Percentiles rank a stretch among this genome's conserved stretches.
Evolutionary conservation across 1,140 invertebrate species (phyloP).

Genomic region (Agraylea sexmaculata): DNA sequence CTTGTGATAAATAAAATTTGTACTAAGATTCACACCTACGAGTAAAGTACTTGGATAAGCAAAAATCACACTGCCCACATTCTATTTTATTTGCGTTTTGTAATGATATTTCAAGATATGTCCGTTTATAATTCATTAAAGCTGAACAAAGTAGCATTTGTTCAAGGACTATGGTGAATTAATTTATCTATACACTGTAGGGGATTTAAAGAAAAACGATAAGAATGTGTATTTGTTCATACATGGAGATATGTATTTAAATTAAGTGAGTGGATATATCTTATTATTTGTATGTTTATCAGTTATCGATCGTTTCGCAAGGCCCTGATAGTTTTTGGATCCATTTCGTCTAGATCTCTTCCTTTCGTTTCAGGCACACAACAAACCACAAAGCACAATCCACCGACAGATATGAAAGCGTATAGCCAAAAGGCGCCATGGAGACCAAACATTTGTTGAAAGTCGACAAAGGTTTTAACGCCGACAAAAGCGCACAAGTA

Average conservation of each 20-base stretch:
- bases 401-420: constrained; percentile 70
- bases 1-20: too few relatives aligned
- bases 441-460: constrained; percentile 64
- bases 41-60: too few relatives aligned
- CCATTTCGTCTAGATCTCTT: constrained; percentile 79
- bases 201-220: background rate
- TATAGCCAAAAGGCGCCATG: constrained; percentile 86
- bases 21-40: too few relatives aligned
- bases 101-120: too few relatives aligned
- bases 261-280: background rate
- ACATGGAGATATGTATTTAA: constrained; percentile 1
- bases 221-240: background rate
- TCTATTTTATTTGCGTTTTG: too few relatives aligned
- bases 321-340: constrained; percentile 51
- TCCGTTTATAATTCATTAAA: too few relatives aligned
- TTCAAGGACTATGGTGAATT: too few relatives aligned
- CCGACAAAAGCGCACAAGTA: constrained; percentile 85
- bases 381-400: constrained; percentile 73
- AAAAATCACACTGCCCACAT: too few relatives aligned
- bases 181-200: too few relatives aligned
- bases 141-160: too few relatives aligned
- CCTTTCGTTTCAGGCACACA: constrained; percentile 89
- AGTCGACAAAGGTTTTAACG: constrained; percentile 80
- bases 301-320: constrained; percentile 34
- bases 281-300: constrained; percentile 6